A percentile compares a stretch with the other conserved stretches of the same genome.
Evolutionary conservation across 2,113 vertebrate genomes (phyloP).

Genomic region (Oceanodroma tethys): DNA sequence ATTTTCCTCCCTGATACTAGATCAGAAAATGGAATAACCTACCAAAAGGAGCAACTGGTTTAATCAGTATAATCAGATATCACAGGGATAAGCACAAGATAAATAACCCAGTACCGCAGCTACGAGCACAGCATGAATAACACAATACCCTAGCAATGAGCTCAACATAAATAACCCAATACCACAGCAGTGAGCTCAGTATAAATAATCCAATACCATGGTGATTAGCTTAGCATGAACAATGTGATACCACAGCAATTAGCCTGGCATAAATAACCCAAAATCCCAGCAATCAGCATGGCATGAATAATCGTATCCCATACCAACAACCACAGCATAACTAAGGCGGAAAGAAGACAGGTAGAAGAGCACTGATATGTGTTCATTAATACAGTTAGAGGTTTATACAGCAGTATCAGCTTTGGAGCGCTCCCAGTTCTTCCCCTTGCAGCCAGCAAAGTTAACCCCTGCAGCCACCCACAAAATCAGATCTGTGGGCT

Average conservation of each 20-base stretch:
- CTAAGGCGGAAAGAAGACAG: not conserved
- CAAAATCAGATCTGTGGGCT: not conserved
- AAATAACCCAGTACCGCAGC: constrained; percentile 21
- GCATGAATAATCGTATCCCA: constrained; percentile 7
- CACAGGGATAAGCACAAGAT: constrained; percentile 39
- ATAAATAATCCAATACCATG: constrained; percentile 61
- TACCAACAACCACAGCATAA: not conserved
- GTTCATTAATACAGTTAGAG: not conserved
- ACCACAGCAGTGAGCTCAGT: constrained; percentile 34
- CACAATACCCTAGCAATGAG: constrained; percentile 27
- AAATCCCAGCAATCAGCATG: constrained; percentile 30
- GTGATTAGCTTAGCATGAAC: constrained; percentile 60
- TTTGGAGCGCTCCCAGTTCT: not conserved
- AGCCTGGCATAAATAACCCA: constrained; percentile 49
- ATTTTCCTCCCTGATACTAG: not conserved
- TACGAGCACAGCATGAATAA: constrained; percentile 4
- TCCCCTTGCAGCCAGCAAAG: not conserved
- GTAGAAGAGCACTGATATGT: not conserved
- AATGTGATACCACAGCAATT: constrained; percentile 39
- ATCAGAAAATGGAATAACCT: not conserved
- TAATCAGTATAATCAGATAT: constrained; percentile 53
- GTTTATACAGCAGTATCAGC: not conserved
- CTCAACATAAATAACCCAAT: constrained; percentile 27
- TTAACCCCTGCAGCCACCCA: not conserved
- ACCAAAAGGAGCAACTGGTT: constrained; percentile 4